Base-by-base conservation (phyloP, 2,888 invertebrate species). In the Thyatira batis region DNA sequence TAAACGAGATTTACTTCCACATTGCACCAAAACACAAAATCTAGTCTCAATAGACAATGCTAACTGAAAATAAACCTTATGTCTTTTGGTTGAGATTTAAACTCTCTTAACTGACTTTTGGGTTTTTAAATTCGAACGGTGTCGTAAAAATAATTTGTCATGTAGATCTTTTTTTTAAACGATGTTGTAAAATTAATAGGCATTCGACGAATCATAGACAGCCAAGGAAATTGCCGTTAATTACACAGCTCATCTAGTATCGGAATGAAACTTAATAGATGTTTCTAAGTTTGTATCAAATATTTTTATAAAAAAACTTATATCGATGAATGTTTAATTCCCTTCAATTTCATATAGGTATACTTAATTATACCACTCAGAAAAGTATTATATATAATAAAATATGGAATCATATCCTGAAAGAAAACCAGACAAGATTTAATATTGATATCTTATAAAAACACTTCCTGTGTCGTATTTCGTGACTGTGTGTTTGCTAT, bases 1-100 rank as follows among this genome's bases (percentile, higher is more conserved):
- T 58, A 62, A 8, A 17, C n/a, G 50, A 28, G 51, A 69, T 59
- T 64, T 63, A 69, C 68, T 71, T 76, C 71, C 72, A 65, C 65
- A 61, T 68, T 49, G 49, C 50, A 51, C 46, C 33, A 39, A 0
- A 17, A 8, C 8, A 23, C 6, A 23, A 23, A 23, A 23, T 6
- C 39, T 1, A 17, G n/a, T 17, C 2, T 11, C n/a, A n/a, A 39
- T 17, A 39, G 17, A 17, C 2, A 3, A 13, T 33, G n/a, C n/a
- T n/a, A n/a, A n/a, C n/a, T n/a, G n/a, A 8, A 13, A 3, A n/a
- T 3, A 17, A 11, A 5, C n/a, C 17, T 17, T 8, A 13, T 4
- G 6, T 23, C 23, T 23, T 4, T 23, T 23, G 10, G 10, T 3
- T 3, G n/a, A n/a, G 30, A 11, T n/a, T 10, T 30, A 11, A 30